A percentile compares a stretch with the other conserved stretches of the same genome.
These are phyloP conservation scores for Smittia aterrima DNA, from an alignment of 2,888 invertebrate species.

Conservation along the genomic window DNA sequence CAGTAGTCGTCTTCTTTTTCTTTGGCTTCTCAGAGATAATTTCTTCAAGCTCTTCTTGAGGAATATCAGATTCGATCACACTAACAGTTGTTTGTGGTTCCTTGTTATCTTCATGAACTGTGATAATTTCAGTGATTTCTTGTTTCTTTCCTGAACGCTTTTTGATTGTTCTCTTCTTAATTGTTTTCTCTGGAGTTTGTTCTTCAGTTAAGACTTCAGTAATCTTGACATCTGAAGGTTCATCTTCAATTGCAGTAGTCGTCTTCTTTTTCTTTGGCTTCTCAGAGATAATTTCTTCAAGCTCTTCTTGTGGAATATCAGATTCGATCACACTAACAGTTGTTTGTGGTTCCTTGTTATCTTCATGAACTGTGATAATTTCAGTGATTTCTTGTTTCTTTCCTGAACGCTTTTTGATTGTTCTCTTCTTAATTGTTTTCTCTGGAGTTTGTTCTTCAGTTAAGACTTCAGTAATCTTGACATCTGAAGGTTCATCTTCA, in stretches of 20 bases:
- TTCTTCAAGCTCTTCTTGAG: constrained; percentile 45
- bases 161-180: constrained; percentile 49
- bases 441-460: neutral
- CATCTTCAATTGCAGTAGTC: constrained; percentile 44
- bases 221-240: constrained; percentile 48
- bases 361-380: neutral
- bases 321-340: neutral
- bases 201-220: constrained; percentile 46
- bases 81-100: constrained; percentile 54
- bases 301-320: neutral
- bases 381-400: neutral
- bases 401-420: neutral
- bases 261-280: constrained; percentile 46
- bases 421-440: constrained; percentile 1
- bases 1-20: constrained; percentile 42
- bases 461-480: neutral
- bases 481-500: neutral
- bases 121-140: constrained; percentile 53
- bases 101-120: constrained; percentile 51
- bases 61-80: constrained; percentile 50
- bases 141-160: constrained; percentile 53
- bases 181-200: constrained; percentile 46
- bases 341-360: neutral
- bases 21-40: constrained; percentile 25
- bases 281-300: constrained; percentile 40